phyloP scores from a whole-genome alignment of 2,797 vertebrate genomes.

The Betta splendens region DNA sequence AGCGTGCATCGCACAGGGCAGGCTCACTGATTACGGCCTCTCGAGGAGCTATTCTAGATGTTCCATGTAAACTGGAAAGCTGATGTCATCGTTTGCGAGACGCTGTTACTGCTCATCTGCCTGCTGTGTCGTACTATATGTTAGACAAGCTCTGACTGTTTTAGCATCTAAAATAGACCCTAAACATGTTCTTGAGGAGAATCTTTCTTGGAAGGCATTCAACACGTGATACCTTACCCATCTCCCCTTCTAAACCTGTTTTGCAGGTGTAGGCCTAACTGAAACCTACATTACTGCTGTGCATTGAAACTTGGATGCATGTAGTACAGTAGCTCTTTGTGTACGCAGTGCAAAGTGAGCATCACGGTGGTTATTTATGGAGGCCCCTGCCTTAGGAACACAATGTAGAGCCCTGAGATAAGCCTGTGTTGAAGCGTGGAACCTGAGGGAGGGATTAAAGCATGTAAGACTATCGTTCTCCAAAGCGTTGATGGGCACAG shows the following conservation, averaged over 20 bases:
- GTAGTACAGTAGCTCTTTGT: too few relatives aligned
- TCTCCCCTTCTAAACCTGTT: too few relatives aligned
- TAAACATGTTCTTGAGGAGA: too few relatives aligned
- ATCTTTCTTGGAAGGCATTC: too few relatives aligned
- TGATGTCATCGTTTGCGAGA: slow-evolving; percentile 16
- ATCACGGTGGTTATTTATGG: neutral
- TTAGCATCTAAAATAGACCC: neutral
- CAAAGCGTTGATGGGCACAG: neutral
- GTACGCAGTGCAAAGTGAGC: too few relatives aligned
- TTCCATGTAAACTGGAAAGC: slow-evolving; percentile 36
- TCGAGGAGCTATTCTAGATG: slow-evolving; percentile 19
- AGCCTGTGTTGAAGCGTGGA: neutral
- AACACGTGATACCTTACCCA: too few relatives aligned
- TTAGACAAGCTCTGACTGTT: neutral
- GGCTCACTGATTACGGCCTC: slow-evolving; percentile 17
- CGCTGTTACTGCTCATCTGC: neutral
- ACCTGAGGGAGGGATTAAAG: neutral
- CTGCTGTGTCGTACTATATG: neutral
- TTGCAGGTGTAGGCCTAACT: too few relatives aligned
- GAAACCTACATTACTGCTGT: too few relatives aligned
- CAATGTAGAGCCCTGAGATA: neutral
- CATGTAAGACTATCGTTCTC: neutral
- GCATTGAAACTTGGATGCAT: too few relatives aligned
- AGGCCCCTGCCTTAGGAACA: neutral
- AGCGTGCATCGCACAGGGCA: slow-evolving; percentile 49